Percentiles rank a stretch among this genome's conserved stretches.
Evolutionary conservation across 2,113 vertebrate genomes (phyloP).

Genomic region (Dicentrarchus labrax): DNA sequence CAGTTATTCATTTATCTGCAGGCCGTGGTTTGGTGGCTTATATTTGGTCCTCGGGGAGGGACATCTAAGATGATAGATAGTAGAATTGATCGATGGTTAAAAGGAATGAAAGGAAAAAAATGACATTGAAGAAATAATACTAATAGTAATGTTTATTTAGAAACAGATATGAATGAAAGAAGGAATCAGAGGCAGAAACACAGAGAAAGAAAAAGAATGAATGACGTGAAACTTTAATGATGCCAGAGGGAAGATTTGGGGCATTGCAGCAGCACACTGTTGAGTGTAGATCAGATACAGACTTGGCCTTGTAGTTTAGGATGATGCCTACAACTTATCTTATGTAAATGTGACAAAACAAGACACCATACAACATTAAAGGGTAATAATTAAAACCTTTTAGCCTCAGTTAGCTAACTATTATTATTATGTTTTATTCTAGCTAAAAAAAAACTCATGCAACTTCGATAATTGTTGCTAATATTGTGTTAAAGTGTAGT

Average conservation of each 20-base stretch:
- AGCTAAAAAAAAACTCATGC: not conserved
- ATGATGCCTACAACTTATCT: not conserved
- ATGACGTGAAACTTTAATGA: constrained; percentile 65
- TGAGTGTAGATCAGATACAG: constrained; percentile 29
- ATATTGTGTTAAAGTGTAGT: not conserved
- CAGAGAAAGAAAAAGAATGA: constrained; percentile 39
- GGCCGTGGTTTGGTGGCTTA: constrained; percentile 36
- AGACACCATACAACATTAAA: constrained; percentile 2
- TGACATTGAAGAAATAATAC: not conserved
- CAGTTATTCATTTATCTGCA: constrained; percentile 51
- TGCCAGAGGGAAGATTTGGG: constrained; percentile 44
- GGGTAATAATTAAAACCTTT: not conserved
- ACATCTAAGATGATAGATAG: constrained; percentile 35
- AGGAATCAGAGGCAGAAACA: constrained; percentile 20
- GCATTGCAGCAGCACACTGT: constrained; percentile 11
- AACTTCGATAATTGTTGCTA: not conserved
- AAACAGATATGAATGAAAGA: constrained; percentile 24
- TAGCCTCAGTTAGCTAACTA: not conserved
- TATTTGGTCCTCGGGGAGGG: constrained; percentile 17
- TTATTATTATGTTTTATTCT: not conserved
- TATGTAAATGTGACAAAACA: constrained; percentile 1
- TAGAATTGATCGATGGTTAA: constrained; percentile 30
- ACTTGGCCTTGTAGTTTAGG: not conserved
- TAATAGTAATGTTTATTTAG: constrained; percentile 5
- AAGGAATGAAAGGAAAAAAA: constrained; percentile 21